Base-by-base conservation (phyloP, 2,797 vertebrate species). In the Mus spretus region DNA sequence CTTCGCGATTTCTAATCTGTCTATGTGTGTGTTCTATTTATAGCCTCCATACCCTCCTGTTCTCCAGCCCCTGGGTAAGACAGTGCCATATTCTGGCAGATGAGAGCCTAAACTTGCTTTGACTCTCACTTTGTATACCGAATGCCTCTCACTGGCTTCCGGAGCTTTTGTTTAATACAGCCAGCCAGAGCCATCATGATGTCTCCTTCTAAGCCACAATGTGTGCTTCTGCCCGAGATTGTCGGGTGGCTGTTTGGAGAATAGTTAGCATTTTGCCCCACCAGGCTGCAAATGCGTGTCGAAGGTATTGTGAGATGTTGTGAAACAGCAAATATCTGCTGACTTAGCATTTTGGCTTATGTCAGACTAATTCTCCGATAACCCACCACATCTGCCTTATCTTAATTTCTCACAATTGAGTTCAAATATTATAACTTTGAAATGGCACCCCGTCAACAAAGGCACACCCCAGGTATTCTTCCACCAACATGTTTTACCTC, bases 151-250 rank as follows among this genome's bases (percentile, higher is more conserved):
- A 37, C 87, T 95, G 91, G 96, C 94, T 98, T 92, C 96, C 57
- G 86, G 98, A 97, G 98, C 87, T 98, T 98, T 98, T 98, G 98
- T 98, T 97, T 97, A 93, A 94, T 96, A 70, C 91, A 96, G 97
- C 96, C 55, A 9, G 2, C 0, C 97, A 96, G 92, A 92, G 91
- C 94, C 89, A 8, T 95, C 97, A 96, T 95, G 86, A 90, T 95
- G 93, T 95, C 95, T 96, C 83, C 96, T 93, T 83, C 75, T 53
- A 92, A 97, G 95, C 94, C 0, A 6, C 93, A 87, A 93, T 94
- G 97, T 96, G 86, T 87, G 93, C 92, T 97, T 95, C 97, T 97
- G 78, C 97, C 96, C 75, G 28, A 20, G 93, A 96, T 85, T 98
- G 97, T 95, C 97, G 97, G 98, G 91, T 96, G 96, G 85, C 95